Percentiles rank a stretch among this genome's conserved stretches.
Evolutionary conservation across 2,797 vertebrate species (phyloP).

Genomic region (Sebastes nivosus): DNA sequence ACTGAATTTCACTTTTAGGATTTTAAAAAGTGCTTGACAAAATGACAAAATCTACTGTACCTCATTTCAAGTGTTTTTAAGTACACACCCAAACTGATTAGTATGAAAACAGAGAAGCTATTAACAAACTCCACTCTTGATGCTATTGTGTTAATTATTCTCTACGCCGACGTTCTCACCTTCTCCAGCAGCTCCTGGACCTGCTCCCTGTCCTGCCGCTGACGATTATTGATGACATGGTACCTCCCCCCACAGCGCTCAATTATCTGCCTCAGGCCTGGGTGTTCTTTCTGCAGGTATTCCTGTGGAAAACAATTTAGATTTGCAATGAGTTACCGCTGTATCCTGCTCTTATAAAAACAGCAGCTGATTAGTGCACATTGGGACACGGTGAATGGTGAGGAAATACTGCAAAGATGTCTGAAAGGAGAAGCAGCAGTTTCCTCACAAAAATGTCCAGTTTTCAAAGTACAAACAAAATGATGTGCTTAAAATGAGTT

Average conservation of each 20-base stretch:
- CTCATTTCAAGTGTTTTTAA: not conserved
- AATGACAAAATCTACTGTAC: not conserved
- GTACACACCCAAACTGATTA: not conserved
- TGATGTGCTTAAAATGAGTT: not conserved
- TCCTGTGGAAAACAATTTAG: slow-evolving; percentile 42
- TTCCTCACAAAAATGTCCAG: not conserved
- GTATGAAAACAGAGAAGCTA: not conserved
- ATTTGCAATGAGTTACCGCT: not conserved
- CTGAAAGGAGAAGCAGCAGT: not conserved
- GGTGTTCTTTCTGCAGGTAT: slow-evolving; percentile 71
- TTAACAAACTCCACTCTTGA: not conserved
- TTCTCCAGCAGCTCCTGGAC: slow-evolving; percentile 77
- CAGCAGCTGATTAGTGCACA: not conserved
- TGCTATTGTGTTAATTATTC: not conserved
- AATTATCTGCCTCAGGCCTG: slow-evolving; percentile 71
- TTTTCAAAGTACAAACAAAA: not conserved
- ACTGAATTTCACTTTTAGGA: not conserved
- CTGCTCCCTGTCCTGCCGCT: slow-evolving; percentile 72
- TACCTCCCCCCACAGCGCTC: slow-evolving; percentile 69
- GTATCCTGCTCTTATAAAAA: not conserved
- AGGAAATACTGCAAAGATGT: not conserved
- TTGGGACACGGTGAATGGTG: not conserved
- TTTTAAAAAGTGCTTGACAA: not conserved
- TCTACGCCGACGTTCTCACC: slow-evolving; percentile 44
- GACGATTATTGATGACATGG: slow-evolving; percentile 82